Base-by-base conservation (phyloP, 2,888 invertebrate species). In the Maniola hyperantus region DNA sequence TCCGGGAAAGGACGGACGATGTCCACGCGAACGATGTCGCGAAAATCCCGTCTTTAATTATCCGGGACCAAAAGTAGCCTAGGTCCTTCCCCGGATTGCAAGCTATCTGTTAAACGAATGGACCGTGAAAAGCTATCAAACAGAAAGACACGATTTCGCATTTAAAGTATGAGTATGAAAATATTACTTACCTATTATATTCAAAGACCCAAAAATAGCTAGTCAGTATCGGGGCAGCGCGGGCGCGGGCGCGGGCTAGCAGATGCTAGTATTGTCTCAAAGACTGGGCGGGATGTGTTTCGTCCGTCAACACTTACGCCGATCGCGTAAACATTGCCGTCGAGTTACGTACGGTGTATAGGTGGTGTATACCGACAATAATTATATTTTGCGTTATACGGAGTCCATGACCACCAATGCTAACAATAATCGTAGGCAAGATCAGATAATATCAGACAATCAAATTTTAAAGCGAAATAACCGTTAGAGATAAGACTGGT, bases 251-350 rank as follows among this genome's bases (percentile, higher is more conserved):
- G 74, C 76, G 67, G 66, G 66, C 66, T 59, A 70, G 67, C 77
- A 76, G 83, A 81, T 80, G 84, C 81, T 81, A 78, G 77, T 76
- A 77, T 76, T 83, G 88, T 90, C 89, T 89, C 89, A 89, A 88
- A 88, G 84, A 84, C 81, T 84, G 84, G 74, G 80, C 77, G 83
- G 77, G 78, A 26, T 89, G 89, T 79, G 84, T 79, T 77, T 76
- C 83, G 84, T 90, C 89, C 78, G 82, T 90, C 89, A 85, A 80
- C 90, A 80, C 80, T 74, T 68, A 74, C 76, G 79, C 74, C 74
- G 80, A 75, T 84, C 83, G 83, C 85, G 87, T 91, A 91, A 91
- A 91, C 91, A 90, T 72, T 74, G 77, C 76, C 72, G 77, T 72
- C 71, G 72, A 71, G 66, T 74, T 70, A 69, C 67, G 69, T 68